Percentiles rank a stretch among this genome's conserved stretches.
Evolutionary conservation across 2,888 invertebrate species (phyloP).

Genomic region (Diachrysia chrysitis): DNA sequence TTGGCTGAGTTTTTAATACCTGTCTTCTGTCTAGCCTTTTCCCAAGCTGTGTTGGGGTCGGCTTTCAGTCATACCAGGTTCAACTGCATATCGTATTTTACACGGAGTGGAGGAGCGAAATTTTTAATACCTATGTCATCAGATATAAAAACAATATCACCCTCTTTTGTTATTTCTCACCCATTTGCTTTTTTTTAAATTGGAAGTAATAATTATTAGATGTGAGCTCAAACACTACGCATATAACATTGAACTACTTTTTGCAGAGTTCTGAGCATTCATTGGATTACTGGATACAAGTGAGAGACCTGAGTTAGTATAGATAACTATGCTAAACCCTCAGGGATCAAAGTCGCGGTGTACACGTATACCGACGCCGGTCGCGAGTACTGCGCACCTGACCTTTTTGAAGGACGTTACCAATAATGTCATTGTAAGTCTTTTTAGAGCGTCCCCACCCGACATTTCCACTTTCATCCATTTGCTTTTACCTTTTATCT

Average conservation of each 20-base stretch:
- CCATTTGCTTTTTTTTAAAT: too few species aligned
- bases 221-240: background rate
- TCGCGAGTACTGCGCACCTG: slow-evolving; percentile 7
- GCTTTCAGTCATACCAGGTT: too few species aligned
- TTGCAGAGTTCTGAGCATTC: background rate
- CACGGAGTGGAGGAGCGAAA: too few species aligned
- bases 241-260: background rate
- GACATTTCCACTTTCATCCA: slow-evolving; percentile 5
- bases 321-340: background rate
- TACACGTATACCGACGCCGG: background rate
- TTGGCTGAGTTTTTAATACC: background rate
- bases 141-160: background rate
- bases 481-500: slow-evolving; percentile 1
- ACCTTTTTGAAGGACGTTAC: slow-evolving; percentile 2
- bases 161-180: background rate
- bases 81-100: too few species aligned
- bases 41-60: too few species aligned
- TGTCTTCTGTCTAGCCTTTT: background rate
- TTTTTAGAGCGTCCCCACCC: background rate
- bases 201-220: background rate
- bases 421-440: background rate
- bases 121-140: too few species aligned
- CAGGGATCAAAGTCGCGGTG: background rate
- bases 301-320: background rate
- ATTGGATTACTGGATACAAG: background rate